Base-by-base conservation (phyloP, 2,113 vertebrate genomes). In the Platysteira castanea region DNA sequence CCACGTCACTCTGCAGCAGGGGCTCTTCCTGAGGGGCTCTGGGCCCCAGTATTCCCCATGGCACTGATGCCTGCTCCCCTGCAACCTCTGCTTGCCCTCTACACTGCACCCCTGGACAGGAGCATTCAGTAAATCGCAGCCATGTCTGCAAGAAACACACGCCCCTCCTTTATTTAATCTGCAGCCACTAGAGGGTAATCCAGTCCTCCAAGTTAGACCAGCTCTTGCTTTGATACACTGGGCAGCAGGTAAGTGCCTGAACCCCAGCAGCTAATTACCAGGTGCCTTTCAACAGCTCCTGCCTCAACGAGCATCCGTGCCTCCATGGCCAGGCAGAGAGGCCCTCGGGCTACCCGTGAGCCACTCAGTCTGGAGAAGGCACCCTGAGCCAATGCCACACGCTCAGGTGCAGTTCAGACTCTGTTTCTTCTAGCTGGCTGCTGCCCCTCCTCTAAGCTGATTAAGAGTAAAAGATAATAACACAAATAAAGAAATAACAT, bases 151-250 rank as follows among this genome's bases (percentile, higher is more conserved):
- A 82, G 74, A 19, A 59, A 10, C 20, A 12, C 15, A 0, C 27
- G 14, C 86, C 39, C 54, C 46, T 89, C 31, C 59, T 94, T 69
- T 33, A 68, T 95, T 91, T 93, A 71, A 73, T 39, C 93, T 91
- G 90, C 95, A 96, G 82, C 95, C 96, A 90, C 93, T 96, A 96
- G 95, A 95, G 93, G 96, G 94, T 96, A 95, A 94, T 53, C 92
- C 92, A 95, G 90, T 13, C 79, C 61, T 94, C 93, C 5, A n/a
- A 87, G 84, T 93, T 47, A 74, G 17, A 85, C 15, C 75, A 35
- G 71, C 60, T 79, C 78, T 84, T 23, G 30, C 90, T 92, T 88
- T 61, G 83, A 67, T 77, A 14, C 54, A 4, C 59, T 39, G 59
- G 83, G 88, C 59, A 92, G 92, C 50, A 93, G 77, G 75, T 52